Percentiles rank a stretch among this genome's conserved stretches.
Conservation (phyloP, 2,888 invertebrate species). For the Leptopilina syphax region DNA sequence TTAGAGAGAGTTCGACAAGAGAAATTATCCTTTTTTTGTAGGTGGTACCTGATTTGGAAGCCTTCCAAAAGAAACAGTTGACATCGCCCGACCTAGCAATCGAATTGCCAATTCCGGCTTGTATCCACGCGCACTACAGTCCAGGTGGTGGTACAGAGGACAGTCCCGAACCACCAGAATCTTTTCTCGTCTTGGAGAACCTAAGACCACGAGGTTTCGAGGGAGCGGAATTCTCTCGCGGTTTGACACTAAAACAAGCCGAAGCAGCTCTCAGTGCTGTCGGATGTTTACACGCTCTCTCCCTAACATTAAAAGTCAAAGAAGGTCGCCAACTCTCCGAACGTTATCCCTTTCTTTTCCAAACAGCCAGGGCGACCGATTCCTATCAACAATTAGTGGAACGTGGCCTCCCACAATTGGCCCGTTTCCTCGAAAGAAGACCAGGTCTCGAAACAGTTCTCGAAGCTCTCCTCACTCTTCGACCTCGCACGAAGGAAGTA, state of each 20-base stretch:
- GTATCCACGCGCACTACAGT: constrained; percentile 83
- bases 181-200: constrained; percentile 86
- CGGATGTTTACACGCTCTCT: constrained; percentile 86
- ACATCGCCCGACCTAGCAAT: constrained; percentile 70
- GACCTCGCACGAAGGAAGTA: constrained; percentile 84
- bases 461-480: constrained; percentile 80
- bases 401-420: constrained; percentile 86
- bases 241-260: constrained; percentile 82
- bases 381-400: constrained; percentile 89
- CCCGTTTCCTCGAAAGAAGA: constrained; percentile 84
- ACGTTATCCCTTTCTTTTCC: constrained; percentile 84
- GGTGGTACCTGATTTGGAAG: constrained; percentile 84
- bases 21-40: constrained; percentile 67
- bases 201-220: constrained; percentile 83
- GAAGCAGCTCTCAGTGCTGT: constrained; percentile 85
- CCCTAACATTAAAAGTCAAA: constrained; percentile 81
- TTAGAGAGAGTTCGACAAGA: neutral
- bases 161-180: constrained; percentile 79
- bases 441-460: constrained; percentile 82
- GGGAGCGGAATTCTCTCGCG: constrained; percentile 84
- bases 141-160: constrained; percentile 76
- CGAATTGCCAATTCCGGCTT: constrained; percentile 83
- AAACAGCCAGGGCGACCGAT: constrained; percentile 87
- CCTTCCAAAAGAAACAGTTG: constrained; percentile 79
- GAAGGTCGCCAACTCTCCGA: constrained; percentile 78